A percentile compares a stretch with the other conserved stretches of the same genome.
Conservation (phyloP, 2,113 vertebrate genomes). For the Gobio gobio region DNA sequence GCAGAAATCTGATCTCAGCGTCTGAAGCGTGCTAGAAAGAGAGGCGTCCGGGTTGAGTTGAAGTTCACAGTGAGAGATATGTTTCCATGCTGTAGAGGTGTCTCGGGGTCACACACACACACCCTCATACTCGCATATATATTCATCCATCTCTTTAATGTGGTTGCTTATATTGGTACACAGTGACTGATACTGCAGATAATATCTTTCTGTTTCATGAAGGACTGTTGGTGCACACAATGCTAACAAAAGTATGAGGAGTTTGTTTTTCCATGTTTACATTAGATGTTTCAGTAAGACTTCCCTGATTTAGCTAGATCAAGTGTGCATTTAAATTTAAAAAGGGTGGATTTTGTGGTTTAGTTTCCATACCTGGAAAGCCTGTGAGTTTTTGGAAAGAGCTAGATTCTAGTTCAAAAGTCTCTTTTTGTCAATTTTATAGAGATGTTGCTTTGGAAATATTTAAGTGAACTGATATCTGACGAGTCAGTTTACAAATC, state of each 20-base stretch:
- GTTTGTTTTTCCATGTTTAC: constrained; percentile 14
- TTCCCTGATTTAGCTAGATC: constrained; percentile 4
- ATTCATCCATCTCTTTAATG: constrained; percentile 13
- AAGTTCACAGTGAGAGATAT: constrained; percentile 57
- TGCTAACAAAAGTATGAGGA: background rate
- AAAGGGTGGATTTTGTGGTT: constrained; percentile 2
- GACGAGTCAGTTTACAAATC: background rate
- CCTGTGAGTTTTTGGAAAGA: background rate
- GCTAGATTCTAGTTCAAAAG: background rate
- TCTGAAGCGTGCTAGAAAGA: constrained; percentile 48
- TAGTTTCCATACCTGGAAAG: background rate
- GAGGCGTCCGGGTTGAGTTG: constrained; percentile 58
- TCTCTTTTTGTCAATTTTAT: background rate
- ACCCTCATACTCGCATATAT: background rate
- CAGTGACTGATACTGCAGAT: constrained; percentile 1
- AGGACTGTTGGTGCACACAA: background rate
- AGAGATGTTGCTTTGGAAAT: background rate
- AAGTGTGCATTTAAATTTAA: background rate
- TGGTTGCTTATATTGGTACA: background rate
- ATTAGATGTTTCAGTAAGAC: background rate
- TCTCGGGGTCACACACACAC: constrained; percentile 36
- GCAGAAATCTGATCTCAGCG: constrained; percentile 59
- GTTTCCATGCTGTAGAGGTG: constrained; percentile 41
- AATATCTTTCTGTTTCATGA: background rate
- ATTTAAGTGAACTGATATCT: constrained; percentile 2